These are phyloP conservation scores for Actinia equina DNA, from an alignment of 64 coral and sea anemone genomes.

Conservation along the genomic window DNA sequence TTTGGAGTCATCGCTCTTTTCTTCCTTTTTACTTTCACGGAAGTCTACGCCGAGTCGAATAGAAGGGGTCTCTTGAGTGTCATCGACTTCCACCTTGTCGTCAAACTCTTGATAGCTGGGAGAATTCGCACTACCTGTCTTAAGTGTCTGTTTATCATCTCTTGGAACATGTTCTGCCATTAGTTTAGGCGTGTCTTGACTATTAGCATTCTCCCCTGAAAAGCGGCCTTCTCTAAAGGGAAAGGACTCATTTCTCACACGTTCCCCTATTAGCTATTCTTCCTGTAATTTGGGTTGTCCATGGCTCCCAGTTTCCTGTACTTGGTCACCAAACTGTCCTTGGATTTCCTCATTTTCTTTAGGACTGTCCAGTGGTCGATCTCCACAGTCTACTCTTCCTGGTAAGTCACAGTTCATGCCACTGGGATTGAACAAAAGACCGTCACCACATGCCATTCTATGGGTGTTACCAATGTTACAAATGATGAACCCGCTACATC, in stretches of 20 bases:
- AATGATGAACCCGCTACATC: conserved; percentile 77
- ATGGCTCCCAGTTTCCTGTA: background rate
- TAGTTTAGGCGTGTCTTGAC: background rate
- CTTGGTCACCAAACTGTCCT: background rate
- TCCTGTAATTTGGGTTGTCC: background rate
- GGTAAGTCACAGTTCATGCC: conserved; percentile 68
- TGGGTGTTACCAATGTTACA: conserved; percentile 72
- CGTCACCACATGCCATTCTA: conserved; percentile 41
- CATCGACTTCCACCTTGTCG: background rate
- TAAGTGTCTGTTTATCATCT: background rate
- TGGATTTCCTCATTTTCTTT: background rate
- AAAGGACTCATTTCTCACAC: background rate
- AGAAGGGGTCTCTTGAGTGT: background rate
- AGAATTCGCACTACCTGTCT: background rate
- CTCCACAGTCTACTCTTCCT: conserved; percentile 58
- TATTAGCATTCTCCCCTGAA: background rate
- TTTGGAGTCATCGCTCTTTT: background rate
- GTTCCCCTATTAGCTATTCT: background rate
- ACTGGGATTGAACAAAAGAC: conserved; percentile 36
- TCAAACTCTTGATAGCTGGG: background rate
- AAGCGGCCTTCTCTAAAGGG: background rate
- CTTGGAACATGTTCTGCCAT: background rate
- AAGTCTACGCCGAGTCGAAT: background rate
- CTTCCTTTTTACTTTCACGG: background rate
- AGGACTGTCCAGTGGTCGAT: background rate